A percentile compares a stretch with the other conserved stretches of the same genome.
phyloP scores from a whole-genome alignment of 2,888 invertebrate genomes.

The Platycnemis pennipes region DNA sequence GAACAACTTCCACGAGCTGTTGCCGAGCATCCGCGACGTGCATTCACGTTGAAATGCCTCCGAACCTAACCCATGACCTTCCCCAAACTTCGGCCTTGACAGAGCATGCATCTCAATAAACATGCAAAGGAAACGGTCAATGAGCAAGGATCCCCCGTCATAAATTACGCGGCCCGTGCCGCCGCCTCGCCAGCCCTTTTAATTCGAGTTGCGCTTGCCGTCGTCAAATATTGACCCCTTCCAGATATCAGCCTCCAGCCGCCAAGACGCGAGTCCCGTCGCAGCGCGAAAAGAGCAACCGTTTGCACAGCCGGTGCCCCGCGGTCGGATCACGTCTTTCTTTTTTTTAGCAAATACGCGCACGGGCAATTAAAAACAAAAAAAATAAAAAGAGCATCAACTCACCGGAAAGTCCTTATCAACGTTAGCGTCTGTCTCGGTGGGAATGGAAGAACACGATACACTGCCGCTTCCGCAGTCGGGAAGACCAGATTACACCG shows the following conservation, averaged over 20 bases:
- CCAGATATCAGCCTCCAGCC: neutral
- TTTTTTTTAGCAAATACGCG: too few relatives aligned
- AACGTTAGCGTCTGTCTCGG: neutral
- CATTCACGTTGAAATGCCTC: neutral
- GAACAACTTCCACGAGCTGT: too few relatives aligned
- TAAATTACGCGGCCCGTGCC: neutral
- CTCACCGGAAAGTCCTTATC: neutral
- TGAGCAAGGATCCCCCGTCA: neutral
- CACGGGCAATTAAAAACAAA: neutral
- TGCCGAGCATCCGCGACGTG: too few relatives aligned
- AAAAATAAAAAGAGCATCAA: neutral
- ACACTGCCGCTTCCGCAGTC: neutral
- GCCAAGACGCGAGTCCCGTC: neutral
- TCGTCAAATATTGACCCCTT: slow-evolving; percentile 31
- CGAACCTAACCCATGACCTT: neutral
- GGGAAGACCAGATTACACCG: too few relatives aligned
- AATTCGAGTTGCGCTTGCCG: neutral
- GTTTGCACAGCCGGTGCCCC: neutral
- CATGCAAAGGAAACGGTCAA: neutral
- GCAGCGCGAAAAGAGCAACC: neutral
- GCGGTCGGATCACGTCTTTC: too few relatives aligned
- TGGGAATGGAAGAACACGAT: neutral
- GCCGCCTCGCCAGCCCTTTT: neutral
- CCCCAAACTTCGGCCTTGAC: neutral
- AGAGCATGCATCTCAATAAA: neutral